A percentile compares a stretch with the other conserved stretches of the same genome.
Conservation (phyloP, 1,140 invertebrate genomes). For the Probaryconus sp. region DNA sequence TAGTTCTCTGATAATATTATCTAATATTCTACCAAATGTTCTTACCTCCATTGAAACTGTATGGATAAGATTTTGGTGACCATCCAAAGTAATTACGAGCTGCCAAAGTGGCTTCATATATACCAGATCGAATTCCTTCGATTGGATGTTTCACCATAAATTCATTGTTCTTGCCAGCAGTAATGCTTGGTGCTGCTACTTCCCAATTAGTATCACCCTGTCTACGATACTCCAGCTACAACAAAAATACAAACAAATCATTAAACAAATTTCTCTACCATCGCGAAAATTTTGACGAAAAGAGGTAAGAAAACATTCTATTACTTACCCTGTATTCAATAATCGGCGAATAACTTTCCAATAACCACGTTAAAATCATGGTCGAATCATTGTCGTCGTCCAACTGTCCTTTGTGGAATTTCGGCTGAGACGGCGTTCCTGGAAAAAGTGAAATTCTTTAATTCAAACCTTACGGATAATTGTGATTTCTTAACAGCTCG, state of each 20-base stretch:
- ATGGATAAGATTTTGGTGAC: constrained; percentile 61
- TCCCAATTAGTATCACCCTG: constrained; percentile 62
- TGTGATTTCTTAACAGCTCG: too few relatives aligned
- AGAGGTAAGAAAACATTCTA: too few relatives aligned
- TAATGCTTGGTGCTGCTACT: constrained; percentile 57
- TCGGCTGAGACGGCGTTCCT: constrained; percentile 68
- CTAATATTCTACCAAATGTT: too few relatives aligned
- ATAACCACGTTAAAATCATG: constrained; percentile 75
- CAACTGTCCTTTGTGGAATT: constrained; percentile 54
- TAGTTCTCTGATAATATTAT: too few relatives aligned
- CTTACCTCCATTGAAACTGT: constrained; percentile 65
- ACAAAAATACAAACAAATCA: constrained; percentile 11
- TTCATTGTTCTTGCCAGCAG: constrained; percentile 60
- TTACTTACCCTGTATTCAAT: constrained; percentile 73
- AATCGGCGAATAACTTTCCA: constrained; percentile 78
- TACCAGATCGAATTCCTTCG: constrained; percentile 60
- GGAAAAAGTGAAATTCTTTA: neutral
- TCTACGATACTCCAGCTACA: constrained; percentile 68
- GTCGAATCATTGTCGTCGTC: constrained; percentile 66
- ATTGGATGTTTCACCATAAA: constrained; percentile 64
- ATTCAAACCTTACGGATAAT: too few relatives aligned
- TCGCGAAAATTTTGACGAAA: too few relatives aligned
- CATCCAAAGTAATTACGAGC: constrained; percentile 70
- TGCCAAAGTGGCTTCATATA: constrained; percentile 65
- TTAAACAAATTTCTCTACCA: too few relatives aligned